A percentile compares a stretch with the other conserved stretches of the same genome.
Conservation (phyloP, 2,888 invertebrate genomes). For the Cerastoderma edule region DNA sequence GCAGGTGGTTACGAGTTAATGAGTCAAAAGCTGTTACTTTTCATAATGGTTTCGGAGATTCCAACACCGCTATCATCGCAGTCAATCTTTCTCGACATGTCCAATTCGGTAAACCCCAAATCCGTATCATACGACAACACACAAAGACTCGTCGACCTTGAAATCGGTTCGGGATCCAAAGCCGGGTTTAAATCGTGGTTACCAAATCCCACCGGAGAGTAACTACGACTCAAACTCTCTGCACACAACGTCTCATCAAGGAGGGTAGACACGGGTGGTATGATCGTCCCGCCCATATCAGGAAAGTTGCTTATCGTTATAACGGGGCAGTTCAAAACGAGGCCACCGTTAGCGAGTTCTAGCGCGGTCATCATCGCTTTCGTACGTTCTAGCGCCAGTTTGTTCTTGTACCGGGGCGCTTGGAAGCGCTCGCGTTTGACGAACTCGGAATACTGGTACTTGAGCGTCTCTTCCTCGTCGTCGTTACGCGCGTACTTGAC, state of each 20-base stretch:
- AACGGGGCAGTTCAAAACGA: slow-evolving; percentile 17
- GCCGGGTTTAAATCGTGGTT: neutral
- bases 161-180: neutral
- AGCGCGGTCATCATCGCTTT: slow-evolving; percentile 21
- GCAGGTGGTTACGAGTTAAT: no score
- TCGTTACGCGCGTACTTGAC: slow-evolving; percentile 76
- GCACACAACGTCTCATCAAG: neutral
- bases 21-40: no score
- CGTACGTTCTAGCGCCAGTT: slow-evolving; percentile 45
- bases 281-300: neutral
- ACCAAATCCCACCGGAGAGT: neutral
- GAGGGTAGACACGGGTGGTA: neutral
- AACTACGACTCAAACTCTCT: neutral
- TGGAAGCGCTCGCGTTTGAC: slow-evolving; percentile 71
- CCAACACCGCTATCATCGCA: no score
- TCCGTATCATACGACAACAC: neutral
- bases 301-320: slow-evolving; percentile 23
- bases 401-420: slow-evolving; percentile 63
- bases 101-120: neutral
- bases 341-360: slow-evolving; percentile 8
- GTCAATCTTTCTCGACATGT: neutral
- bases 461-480: slow-evolving; percentile 71
- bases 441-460: slow-evolving; percentile 75
- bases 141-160: neutral
- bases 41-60: no score